phyloP scores from a whole-genome alignment of 1,140 invertebrate genomes.

The Harpegnathos saltator region DNA sequence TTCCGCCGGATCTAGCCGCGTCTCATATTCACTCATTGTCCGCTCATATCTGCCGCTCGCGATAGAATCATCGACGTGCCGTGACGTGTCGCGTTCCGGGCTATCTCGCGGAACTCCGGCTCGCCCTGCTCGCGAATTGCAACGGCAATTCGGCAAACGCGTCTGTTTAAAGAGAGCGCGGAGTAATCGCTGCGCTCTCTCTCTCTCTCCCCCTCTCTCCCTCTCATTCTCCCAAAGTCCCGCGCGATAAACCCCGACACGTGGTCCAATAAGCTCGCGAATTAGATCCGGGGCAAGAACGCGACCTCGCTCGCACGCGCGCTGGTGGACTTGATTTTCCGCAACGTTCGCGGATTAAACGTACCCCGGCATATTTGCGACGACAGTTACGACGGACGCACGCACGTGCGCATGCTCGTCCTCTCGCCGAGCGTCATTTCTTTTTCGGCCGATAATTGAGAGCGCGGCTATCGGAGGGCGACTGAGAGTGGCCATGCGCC shows the following conservation, averaged over 20 bases:
- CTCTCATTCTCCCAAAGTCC: slow-evolving; percentile 6
- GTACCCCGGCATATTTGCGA: too few relatives aligned
- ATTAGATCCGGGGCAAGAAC: background rate
- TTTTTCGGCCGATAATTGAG: too few relatives aligned
- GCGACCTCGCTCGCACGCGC: background rate
- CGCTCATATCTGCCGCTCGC: background rate
- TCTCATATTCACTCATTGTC: background rate
- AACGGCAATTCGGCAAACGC: background rate
- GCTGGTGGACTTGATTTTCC: background rate
- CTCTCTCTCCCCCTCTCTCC: too few relatives aligned
- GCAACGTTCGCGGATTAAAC: background rate
- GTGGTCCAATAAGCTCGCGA: too few relatives aligned
- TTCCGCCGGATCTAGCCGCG: background rate
- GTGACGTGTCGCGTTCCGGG: background rate
- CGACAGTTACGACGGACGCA: too few relatives aligned
- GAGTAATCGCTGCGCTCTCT: background rate
- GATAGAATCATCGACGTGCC: background rate
- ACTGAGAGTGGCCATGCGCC: background rate
- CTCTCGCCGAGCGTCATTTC: too few relatives aligned
- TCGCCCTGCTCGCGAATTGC: background rate
- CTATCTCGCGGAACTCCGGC: slow-evolving; percentile 27
- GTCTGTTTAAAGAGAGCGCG: slow-evolving; percentile 1
- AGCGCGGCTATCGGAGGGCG: too few relatives aligned
- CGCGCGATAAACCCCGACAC: background rate
- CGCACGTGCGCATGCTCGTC: too few relatives aligned